These are phyloP conservation scores for Picathartes gymnocephalus DNA, from an alignment of 2,113 vertebrate genomes.

Conservation along the genomic window DNA sequence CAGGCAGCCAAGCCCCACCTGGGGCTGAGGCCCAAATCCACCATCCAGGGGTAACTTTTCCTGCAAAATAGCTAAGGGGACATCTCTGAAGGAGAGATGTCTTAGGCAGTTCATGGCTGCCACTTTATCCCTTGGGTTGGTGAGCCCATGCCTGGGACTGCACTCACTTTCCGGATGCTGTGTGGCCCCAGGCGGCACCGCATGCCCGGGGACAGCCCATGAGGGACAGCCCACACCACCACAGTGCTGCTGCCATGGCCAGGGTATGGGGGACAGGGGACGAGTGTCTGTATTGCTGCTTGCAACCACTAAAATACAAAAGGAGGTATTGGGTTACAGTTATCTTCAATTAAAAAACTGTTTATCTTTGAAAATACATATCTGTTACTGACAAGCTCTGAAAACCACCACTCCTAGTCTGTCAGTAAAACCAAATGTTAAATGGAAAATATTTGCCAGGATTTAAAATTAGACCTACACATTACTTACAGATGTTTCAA, in stretches of 20 bases:
- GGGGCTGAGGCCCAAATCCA: background rate
- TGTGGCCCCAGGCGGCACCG: background rate
- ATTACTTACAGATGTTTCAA: conserved; percentile 94
- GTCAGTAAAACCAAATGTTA: conserved; percentile 81
- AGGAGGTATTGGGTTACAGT: conserved; percentile 54
- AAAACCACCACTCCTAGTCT: conserved; percentile 65
- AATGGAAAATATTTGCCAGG: conserved; percentile 82
- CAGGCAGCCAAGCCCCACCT: background rate
- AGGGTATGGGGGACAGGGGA: background rate
- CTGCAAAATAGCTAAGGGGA: background rate
- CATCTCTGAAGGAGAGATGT: background rate
- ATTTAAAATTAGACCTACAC: conserved; percentile 84
- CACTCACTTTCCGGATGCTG: rapidly evolving
- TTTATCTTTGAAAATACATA: conserved; percentile 63
- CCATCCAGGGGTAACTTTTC: background rate
- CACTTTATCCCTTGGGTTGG: background rate
- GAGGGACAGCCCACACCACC: rapidly evolving
- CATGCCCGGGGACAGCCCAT: rapidly evolving
- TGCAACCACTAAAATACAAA: background rate
- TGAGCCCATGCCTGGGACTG: rapidly evolving
- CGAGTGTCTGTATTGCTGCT: background rate
- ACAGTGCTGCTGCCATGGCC: background rate
- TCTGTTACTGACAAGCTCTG: conserved; percentile 69
- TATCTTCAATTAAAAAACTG: conserved; percentile 59
- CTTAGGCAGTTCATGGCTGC: background rate